These are phyloP conservation scores for Lepetodrilus schrolli DNA, from an alignment of 2,888 invertebrate species.

Conservation along the genomic window DNA sequence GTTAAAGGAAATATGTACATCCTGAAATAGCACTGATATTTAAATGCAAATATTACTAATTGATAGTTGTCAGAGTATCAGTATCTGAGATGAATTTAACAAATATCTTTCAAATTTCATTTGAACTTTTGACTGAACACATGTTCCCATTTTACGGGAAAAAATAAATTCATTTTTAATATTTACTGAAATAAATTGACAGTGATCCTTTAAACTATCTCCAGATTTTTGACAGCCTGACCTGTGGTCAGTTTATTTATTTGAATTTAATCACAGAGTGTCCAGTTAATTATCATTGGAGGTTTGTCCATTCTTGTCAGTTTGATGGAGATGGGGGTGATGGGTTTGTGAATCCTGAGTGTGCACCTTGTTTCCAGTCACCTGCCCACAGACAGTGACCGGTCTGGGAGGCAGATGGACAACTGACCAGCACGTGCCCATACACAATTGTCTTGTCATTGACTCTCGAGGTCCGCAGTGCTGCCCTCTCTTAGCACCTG, in stretches of 20 bases:
- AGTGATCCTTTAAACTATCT: constrained; percentile 4
- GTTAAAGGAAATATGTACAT: too few relatives aligned
- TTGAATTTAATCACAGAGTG: constrained; percentile 19
- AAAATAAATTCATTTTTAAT: neutral
- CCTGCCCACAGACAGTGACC: neutral
- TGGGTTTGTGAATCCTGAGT: too few relatives aligned
- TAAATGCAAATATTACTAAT: too few relatives aligned
- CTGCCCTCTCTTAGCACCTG: neutral
- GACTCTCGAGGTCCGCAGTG: neutral
- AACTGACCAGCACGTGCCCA: constrained; percentile 4
- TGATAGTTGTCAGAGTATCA: neutral
- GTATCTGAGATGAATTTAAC: neutral
- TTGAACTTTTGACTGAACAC: constrained; percentile 18
- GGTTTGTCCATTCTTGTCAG: neutral
- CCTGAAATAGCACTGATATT: too few relatives aligned
- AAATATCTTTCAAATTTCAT: neutral
- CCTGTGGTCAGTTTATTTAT: constrained; percentile 22
- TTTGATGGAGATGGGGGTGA: neutral
- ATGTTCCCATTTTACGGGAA: constrained; percentile 10
- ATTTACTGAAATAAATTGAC: neutral
- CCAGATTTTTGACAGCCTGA: constrained; percentile 18
- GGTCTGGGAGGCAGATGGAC: neutral
- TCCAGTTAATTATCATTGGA: neutral
- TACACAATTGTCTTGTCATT: constrained; percentile 19
- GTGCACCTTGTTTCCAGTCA: neutral